Evolutionary conservation across 2,797 vertebrate genomes (phyloP).

Genomic region (Chelmon rostratus): DNA sequence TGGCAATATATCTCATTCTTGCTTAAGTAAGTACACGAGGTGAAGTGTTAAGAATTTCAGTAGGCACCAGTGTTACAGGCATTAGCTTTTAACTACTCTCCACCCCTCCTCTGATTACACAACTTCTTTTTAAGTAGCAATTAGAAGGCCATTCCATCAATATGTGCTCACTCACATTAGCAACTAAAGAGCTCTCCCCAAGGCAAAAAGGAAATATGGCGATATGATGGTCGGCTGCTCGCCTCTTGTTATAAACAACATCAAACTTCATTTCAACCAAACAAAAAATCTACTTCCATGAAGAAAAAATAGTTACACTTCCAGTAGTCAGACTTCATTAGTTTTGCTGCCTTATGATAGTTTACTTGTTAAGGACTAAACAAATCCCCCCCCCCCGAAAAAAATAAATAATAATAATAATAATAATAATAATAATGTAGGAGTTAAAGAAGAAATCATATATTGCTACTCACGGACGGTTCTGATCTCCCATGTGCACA

Average conservation of each 20-base stretch:
- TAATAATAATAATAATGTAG: conserved; percentile 73
- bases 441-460: conserved; percentile 70
- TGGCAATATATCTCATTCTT: conserved; percentile 36
- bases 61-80: conserved; percentile 78
- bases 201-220: conserved; percentile 36
- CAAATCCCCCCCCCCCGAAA: conserved; percentile 51
- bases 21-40: conserved; percentile 65
- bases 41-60: conserved; percentile 65
- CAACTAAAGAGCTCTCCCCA: conserved; percentile 41
- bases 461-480: conserved; percentile 81
- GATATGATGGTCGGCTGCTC: conserved; percentile 53
- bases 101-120: conserved; percentile 47
- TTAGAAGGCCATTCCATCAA: conserved; percentile 52
- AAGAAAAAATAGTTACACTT: conserved; percentile 59
- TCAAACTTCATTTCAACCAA: conserved; percentile 61
- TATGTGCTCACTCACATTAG: conserved; percentile 45
- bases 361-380: conserved; percentile 75
- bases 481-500: conserved; percentile 78
- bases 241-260: conserved; percentile 52
- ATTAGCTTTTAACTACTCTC: conserved; percentile 57
- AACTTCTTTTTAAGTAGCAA: conserved; percentile 55
- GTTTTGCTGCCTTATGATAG: conserved; percentile 76
- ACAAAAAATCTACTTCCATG: conserved; percentile 53
- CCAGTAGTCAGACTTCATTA: conserved; percentile 81
- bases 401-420: conserved; percentile 76